Evolutionary conservation across 2,113 vertebrate genomes (phyloP).

Genomic region (Acrocephalus arundinaceus): DNA sequence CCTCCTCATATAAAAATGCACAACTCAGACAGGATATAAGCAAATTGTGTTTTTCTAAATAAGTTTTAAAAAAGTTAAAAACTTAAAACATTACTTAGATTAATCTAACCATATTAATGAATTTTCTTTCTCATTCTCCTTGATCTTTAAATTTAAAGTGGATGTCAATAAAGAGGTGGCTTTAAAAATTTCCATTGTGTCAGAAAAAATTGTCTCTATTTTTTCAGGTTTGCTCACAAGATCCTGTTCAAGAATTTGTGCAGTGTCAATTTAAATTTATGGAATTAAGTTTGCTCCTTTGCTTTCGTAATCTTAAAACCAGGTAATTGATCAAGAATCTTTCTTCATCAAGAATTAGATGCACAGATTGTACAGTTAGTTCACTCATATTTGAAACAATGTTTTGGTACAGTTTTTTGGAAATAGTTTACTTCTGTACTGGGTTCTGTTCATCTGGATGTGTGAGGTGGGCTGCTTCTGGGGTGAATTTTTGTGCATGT

Average conservation of each 20-base stretch:
- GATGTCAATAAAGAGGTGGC: not conserved
- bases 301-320: not conserved
- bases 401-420: not conserved
- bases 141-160: not conserved
- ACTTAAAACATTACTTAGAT: not conserved
- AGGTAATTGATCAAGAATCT: not conserved
- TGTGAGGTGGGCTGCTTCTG: not conserved
- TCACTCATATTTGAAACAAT: not conserved
- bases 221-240: not conserved
- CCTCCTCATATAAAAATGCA: not conserved
- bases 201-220: not conserved
- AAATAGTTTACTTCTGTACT: not conserved
- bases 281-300: not conserved
- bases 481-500: not conserved
- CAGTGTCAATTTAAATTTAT: not conserved
- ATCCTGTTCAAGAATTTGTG: not conserved
- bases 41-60: not conserved
- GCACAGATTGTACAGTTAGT: not conserved
- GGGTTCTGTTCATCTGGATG: not conserved
- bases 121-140: not conserved
- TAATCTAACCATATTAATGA: not conserved
- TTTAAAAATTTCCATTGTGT: not conserved
- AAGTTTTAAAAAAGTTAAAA: not conserved
- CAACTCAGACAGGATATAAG: not conserved
- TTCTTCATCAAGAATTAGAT: not conserved